A percentile compares a stretch with the other conserved stretches of the same genome.
These are phyloP conservation scores for Cynopterus brachyotis DNA, from an alignment of 2,113 vertebrate genomes.

Conservation along the genomic window DNA sequence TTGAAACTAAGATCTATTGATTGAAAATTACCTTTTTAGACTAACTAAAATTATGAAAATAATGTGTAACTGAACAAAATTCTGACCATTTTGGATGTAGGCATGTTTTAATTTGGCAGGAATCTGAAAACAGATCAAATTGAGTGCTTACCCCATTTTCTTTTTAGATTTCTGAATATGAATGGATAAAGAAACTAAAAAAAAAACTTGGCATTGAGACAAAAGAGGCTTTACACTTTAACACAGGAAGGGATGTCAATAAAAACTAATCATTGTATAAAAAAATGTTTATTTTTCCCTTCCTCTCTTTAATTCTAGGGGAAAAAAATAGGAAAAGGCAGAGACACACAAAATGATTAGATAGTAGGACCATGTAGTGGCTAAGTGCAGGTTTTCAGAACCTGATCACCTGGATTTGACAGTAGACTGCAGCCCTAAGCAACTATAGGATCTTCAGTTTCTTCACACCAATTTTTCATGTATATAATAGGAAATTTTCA, in stretches of 20 bases:
- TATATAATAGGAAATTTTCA: not conserved
- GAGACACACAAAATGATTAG: not conserved
- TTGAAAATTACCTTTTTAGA: not conserved
- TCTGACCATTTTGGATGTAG: not conserved
- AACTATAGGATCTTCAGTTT: not conserved
- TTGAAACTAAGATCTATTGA: not conserved
- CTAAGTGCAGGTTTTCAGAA: not conserved
- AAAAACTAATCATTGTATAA: not conserved
- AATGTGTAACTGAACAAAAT: not conserved
- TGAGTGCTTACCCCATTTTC: not conserved
- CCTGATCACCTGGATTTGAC: not conserved
- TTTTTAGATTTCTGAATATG: slow-evolving; percentile 29
- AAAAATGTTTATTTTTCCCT: not conserved
- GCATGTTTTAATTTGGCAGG: not conserved
- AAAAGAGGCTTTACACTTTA: slow-evolving; percentile 34
- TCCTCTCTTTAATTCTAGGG: not conserved
- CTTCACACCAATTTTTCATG: not conserved
- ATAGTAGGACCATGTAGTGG: not conserved
- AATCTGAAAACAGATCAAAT: not conserved
- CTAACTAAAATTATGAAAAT: slow-evolving; percentile 15
- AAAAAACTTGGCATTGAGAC: not conserved
- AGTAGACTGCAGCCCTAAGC: not conserved
- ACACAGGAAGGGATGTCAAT: not conserved
- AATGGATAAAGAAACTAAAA: not conserved
- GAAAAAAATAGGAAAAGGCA: not conserved